Evolutionary conservation across 2,113 vertebrate genomes (phyloP), one percentile per base, ranked within the genome.

Genomic region (Chunga burmeisteri): DNA sequence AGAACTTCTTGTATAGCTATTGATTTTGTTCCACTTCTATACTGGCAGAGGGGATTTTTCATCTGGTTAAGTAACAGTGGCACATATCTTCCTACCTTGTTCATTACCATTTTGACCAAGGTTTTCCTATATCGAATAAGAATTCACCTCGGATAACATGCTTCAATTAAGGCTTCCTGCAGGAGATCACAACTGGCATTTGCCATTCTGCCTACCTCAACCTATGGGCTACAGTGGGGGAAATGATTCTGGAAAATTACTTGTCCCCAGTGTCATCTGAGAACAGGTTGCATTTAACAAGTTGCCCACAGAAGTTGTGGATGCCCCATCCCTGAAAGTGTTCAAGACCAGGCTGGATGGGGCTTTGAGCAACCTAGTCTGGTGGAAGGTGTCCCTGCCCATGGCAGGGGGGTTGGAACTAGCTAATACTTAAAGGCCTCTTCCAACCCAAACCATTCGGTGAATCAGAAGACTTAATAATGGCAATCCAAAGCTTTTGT

Each of bases 171-270:
- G 29, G n/a, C 32, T 86, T 73, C 62, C 25, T 70, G 25, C 34
- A 81, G 50, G 26, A 49, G 16, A 29, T 86, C 1, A 1, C 58
- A 49, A 5, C 46, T 78, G 0, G 34, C 36, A 1, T 0, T 89
- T 78, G 46, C 46, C 21, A 19, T 52, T 85, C 55, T 92, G 9
- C 50, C 11, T 42, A 18, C 50, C 23, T 71, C 61, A 78, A 7
- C 23, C 16, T n/a, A 1, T 40, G 30, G 30, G 23, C 34, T 66
- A 16, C 21, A 40, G 16, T 27, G 21, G 11, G 16, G 10, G 21
- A 66, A 65, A 36, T 59, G 55, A 65, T 68, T 65, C 13, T 61
- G 53, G 40, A 56, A 93, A 81, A 65, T 56, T 11, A n/a, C 49
- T 82, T 40, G 10, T 18, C 30, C 20, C 12, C 34, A 12, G 5